Percentiles rank a stretch among this genome's conserved stretches.
Evolutionary conservation across 2,888 invertebrate genomes (phyloP).

Genomic region (Pammene aurita): DNA sequence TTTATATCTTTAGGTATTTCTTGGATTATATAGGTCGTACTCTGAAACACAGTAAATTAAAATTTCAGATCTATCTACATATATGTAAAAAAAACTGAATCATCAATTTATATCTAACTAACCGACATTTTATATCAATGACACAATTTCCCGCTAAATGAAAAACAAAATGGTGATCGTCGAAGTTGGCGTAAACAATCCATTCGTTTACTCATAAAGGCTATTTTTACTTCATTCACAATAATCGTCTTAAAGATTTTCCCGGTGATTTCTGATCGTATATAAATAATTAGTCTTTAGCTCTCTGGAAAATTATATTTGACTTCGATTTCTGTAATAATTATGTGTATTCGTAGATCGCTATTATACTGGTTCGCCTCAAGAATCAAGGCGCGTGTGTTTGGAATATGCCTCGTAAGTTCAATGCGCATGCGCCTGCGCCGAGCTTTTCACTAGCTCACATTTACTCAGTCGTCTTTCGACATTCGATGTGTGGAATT

Average conservation of each 20-base stretch:
- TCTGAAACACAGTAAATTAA: too few species aligned
- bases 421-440: neutral
- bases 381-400: neutral
- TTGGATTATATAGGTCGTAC: too few species aligned
- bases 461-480: slow-evolving; percentile 21
- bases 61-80: too few species aligned
- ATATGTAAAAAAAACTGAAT: neutral
- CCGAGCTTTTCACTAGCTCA: neutral
- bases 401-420: neutral
- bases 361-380: neutral
- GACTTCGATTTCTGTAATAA: neutral
- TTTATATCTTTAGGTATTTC: too few species aligned
- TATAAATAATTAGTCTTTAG: too few species aligned
- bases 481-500: neutral
- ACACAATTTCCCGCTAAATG: slow-evolving; percentile 13
- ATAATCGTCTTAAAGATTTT: slow-evolving; percentile 4
- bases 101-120: neutral
- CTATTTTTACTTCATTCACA: slow-evolving; percentile 38
- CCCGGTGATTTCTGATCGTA: neutral
- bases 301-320: neutral
- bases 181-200: slow-evolving; percentile 21
- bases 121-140: slow-evolving; percentile 4
- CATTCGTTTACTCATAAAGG: slow-evolving; percentile 25
- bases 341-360: neutral
- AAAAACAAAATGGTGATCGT: slow-evolving; percentile 17